Percentiles rank a stretch among this genome's conserved stretches.
phyloP scores from a whole-genome alignment of 2,797 vertebrate genomes.

The Karalla daura region DNA sequence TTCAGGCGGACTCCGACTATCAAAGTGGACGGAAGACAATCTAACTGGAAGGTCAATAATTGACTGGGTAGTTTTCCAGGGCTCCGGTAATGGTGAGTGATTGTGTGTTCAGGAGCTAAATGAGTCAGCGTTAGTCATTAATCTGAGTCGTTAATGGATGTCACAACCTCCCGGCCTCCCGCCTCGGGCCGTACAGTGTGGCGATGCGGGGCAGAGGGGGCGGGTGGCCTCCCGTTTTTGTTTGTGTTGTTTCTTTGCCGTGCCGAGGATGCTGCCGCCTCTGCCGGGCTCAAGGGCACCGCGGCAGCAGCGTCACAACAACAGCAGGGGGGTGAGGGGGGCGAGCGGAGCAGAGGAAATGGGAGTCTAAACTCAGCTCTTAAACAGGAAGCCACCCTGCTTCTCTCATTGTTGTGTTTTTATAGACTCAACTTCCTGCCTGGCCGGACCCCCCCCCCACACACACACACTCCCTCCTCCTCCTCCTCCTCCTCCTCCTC shows the following conservation, averaged over 20 bases:
- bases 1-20: slow-evolving; percentile 9
- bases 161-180: slow-evolving; percentile 32
- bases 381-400: slow-evolving; percentile 83
- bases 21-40: slow-evolving; percentile 18
- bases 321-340: slow-evolving; percentile 40
- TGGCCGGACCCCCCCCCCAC: slow-evolving; percentile 43
- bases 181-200: slow-evolving; percentile 9
- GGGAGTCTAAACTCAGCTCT: slow-evolving; percentile 81
- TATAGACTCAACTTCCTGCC: slow-evolving; percentile 81
- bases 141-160: slow-evolving; percentile 58
- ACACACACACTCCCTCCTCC: too few species aligned
- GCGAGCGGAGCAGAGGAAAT: too few species aligned
- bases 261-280: background rate
- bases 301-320: slow-evolving; percentile 53
- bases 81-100: slow-evolving; percentile 41
- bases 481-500: too few species aligned
- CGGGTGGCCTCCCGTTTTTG: background rate
- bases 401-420: slow-evolving; percentile 83
- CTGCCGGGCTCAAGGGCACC: slow-evolving; percentile 58
- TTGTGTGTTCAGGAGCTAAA: slow-evolving; percentile 34
- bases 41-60: slow-evolving; percentile 54
- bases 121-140: slow-evolving; percentile 68
- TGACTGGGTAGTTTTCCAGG: slow-evolving; percentile 65
- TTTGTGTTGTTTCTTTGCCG: background rate
- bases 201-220: background rate